A percentile compares a stretch with the other conserved stretches of the same genome.
These are phyloP conservation scores for Spongilla lacustris DNA, from an alignment of 37 sponge, comb jelly and placozoan species.

Conservation along the genomic window DNA sequence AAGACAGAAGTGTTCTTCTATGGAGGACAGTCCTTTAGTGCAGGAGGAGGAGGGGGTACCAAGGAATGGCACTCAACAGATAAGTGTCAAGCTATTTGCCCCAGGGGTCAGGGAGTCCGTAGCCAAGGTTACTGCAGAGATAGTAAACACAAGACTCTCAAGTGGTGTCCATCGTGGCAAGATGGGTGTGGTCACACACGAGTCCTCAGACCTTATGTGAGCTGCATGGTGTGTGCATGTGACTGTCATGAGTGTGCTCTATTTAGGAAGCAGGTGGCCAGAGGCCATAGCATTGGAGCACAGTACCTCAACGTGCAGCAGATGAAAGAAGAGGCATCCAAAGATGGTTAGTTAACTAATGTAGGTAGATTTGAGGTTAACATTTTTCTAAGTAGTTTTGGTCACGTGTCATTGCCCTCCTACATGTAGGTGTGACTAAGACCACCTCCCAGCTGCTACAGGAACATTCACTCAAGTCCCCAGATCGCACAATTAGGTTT, in stretches of 20 bases:
- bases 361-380: too few relatives aligned
- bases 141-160: background rate
- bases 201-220: conserved; percentile 44
- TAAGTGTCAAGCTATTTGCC: conserved; percentile 43
- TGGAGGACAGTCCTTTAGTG: conserved; percentile 35
- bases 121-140: conserved; percentile 6
- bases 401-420: too few relatives aligned
- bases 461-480: background rate
- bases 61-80: background rate
- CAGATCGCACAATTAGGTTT: background rate
- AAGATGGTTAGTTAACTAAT: background rate
- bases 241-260: background rate
- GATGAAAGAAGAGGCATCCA: background rate
- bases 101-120: conserved; percentile 42
- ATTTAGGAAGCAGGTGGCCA: conserved; percentile 46
- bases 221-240: background rate
- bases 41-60: background rate
- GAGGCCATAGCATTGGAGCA: conserved; percentile 48
- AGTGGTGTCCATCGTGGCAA: background rate
- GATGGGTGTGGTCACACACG: conserved; percentile 18
- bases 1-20: conserved; percentile 41
- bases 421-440: background rate
- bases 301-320: conserved; percentile 11
- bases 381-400: too few relatives aligned
- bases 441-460: conserved; percentile 15